Conservation (phyloP, 53 echinoderm and acorn worm genomes). For the Stichopus horrens region DNA sequence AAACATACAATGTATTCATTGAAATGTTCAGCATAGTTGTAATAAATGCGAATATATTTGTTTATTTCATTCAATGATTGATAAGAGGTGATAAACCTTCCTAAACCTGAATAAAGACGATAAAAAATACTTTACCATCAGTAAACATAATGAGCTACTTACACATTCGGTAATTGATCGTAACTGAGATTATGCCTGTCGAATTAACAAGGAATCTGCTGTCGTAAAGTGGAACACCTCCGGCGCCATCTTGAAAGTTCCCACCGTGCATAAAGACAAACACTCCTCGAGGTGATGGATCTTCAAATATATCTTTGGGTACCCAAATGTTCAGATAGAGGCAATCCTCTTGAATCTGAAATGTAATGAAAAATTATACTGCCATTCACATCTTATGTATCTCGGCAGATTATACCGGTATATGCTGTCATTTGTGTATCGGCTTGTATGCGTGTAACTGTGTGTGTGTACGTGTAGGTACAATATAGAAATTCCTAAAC, state of each 20-base stretch:
- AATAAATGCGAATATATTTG: too few relatives aligned
- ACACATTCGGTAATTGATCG: slow-evolving; percentile 58
- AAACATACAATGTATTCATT: not conserved
- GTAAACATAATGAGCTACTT: not conserved
- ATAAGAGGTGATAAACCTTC: too few relatives aligned
- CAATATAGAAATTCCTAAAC: too few relatives aligned
- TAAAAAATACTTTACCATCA: too few relatives aligned
- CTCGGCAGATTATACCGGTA: too few relatives aligned
- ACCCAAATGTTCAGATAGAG: slow-evolving; percentile 56
- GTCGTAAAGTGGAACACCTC: slow-evolving; percentile 38
- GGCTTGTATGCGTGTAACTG: too few relatives aligned
- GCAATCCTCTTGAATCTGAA: slow-evolving; percentile 52
- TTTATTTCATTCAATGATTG: too few relatives aligned
- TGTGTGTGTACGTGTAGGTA: too few relatives aligned
- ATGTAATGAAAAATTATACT: not conserved
- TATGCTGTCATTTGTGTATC: too few relatives aligned
- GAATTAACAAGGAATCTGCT: slow-evolving; percentile 39
- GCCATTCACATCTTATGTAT: too few relatives aligned
- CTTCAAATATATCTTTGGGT: slow-evolving; percentile 37
- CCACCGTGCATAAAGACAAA: slow-evolving; percentile 61
- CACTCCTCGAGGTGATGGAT: slow-evolving; percentile 45
- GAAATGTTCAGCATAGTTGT: too few relatives aligned
- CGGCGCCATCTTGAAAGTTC: slow-evolving; percentile 41
- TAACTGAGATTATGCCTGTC: slow-evolving; percentile 47
- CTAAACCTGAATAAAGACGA: too few relatives aligned